phyloP scores from a whole-genome alignment of 2,888 invertebrate genomes.

The Notodonta ziczac region DNA sequence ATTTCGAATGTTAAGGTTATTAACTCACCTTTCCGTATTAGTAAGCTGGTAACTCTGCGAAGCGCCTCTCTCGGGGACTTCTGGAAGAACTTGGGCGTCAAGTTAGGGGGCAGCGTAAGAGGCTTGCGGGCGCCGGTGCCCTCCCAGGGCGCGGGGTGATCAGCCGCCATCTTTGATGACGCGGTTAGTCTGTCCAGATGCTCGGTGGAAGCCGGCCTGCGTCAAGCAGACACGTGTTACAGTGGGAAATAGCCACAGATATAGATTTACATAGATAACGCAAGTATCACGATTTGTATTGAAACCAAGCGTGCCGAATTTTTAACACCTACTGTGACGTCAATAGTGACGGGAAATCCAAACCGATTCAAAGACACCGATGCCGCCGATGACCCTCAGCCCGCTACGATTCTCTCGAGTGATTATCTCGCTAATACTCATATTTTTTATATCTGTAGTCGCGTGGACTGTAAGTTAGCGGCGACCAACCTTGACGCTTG shows the following conservation, averaged over 20 bases:
- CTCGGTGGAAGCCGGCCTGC: slow-evolving; percentile 92
- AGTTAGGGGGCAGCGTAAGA: slow-evolving; percentile 93
- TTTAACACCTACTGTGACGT: too few relatives aligned
- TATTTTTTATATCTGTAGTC: too few relatives aligned
- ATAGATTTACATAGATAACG: too few relatives aligned
- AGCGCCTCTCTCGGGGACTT: slow-evolving; percentile 94
- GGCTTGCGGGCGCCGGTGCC: slow-evolving; percentile 88
- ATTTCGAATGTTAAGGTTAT: neutral
- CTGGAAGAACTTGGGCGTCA: slow-evolving; percentile 95
- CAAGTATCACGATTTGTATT: too few relatives aligned
- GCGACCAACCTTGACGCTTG: too few relatives aligned
- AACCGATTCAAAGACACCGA: too few relatives aligned
- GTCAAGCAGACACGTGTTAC: slow-evolving; percentile 37
- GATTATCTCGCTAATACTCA: too few relatives aligned
- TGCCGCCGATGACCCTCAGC: too few relatives aligned
- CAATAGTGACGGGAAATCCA: too few relatives aligned
- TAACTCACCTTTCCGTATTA: slow-evolving; percentile 92
- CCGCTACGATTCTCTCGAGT: too few relatives aligned
- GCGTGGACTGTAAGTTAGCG: too few relatives aligned
- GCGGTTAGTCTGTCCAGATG: slow-evolving; percentile 90
- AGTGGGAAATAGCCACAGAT: neutral
- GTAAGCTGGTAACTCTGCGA: slow-evolving; percentile 94
- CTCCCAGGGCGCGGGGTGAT: slow-evolving; percentile 81
- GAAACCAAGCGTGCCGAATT: too few relatives aligned
- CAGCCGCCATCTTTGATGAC: slow-evolving; percentile 74